A percentile compares a stretch with the other conserved stretches of the same genome.
These are phyloP conservation scores for Siderastrea siderea DNA, from an alignment of 92 coral and sea anemone species.

Conservation along the genomic window DNA sequence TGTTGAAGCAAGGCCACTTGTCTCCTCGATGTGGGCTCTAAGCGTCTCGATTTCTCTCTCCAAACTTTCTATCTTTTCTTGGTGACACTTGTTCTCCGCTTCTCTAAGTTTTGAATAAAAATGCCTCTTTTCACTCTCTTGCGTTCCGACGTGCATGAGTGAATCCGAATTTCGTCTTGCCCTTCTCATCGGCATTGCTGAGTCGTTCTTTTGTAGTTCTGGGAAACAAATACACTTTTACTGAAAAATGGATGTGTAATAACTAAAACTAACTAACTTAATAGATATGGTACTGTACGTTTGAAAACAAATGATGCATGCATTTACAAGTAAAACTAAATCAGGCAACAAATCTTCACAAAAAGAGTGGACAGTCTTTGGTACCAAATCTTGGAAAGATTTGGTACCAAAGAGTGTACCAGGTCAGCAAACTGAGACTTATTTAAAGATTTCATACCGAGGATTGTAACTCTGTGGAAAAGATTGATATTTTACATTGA, in stretches of 20 bases:
- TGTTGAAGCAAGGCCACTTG: neutral
- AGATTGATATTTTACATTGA: too few relatives aligned
- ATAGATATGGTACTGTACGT: neutral
- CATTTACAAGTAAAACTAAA: neutral
- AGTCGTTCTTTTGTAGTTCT: neutral
- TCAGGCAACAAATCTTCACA: neutral
- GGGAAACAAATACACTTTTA: neutral
- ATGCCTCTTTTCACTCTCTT: neutral
- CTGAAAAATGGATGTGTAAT: neutral
- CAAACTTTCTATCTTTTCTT: neutral
- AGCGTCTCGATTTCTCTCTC: neutral
- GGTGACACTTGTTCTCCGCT: neutral
- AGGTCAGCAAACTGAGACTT: too few relatives aligned
- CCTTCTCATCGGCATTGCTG: neutral
- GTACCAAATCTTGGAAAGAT: too few relatives aligned
- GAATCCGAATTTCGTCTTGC: slow-evolving; percentile 11
- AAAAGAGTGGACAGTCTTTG: neutral
- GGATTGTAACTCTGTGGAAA: neutral
- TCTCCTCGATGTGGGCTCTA: neutral
- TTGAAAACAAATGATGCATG: neutral
- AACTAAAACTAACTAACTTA: neutral
- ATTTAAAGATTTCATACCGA: neutral
- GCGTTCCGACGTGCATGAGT: neutral
- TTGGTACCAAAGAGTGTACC: neutral
- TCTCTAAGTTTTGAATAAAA: neutral